phyloP scores from a whole-genome alignment of 2,888 invertebrate genomes.

The Apeira syringaria region DNA sequence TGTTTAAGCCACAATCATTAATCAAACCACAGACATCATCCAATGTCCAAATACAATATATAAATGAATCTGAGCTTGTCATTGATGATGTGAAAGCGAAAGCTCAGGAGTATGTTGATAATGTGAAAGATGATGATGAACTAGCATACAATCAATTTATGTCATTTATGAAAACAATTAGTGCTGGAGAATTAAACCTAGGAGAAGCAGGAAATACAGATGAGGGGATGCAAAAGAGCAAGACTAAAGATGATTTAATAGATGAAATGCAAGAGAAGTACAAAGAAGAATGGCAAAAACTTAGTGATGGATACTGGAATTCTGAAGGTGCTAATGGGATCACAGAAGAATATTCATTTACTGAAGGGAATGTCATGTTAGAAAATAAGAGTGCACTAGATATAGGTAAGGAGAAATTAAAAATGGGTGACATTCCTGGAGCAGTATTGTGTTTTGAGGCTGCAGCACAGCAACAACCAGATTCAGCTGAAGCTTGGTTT shows the following conservation, averaged over 20 bases:
- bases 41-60: conserved; percentile 67
- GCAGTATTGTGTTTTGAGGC: conserved; percentile 98
- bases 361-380: conserved; percentile 93
- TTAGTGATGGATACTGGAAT: conserved; percentile 89
- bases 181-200: conserved; percentile 85
- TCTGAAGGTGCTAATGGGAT: conserved; percentile 77
- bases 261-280: conserved; percentile 84
- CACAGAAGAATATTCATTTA: conserved; percentile 89
- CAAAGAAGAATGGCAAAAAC: conserved; percentile 91
- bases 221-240: conserved; percentile 61
- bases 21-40: conserved; percentile 43
- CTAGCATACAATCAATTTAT: conserved; percentile 91
- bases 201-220: conserved; percentile 74
- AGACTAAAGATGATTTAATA: conserved; percentile 66
- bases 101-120: conserved; percentile 83
- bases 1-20: conserved; percentile 47
- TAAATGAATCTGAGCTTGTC: conserved; percentile 62
- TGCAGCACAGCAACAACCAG: conserved; percentile 92
- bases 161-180: conserved; percentile 92
- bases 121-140: conserved; percentile 85
- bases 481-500: conserved; percentile 93
- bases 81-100: conserved; percentile 75
- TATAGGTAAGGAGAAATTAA: conserved; percentile 92
- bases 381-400: conserved; percentile 91
- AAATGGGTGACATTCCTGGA: conserved; percentile 95